Percentiles rank a stretch among this genome's conserved stretches.
phyloP scores from a whole-genome alignment of 92 coral and sea anemone species.

The Paragorgia papillata region DNA sequence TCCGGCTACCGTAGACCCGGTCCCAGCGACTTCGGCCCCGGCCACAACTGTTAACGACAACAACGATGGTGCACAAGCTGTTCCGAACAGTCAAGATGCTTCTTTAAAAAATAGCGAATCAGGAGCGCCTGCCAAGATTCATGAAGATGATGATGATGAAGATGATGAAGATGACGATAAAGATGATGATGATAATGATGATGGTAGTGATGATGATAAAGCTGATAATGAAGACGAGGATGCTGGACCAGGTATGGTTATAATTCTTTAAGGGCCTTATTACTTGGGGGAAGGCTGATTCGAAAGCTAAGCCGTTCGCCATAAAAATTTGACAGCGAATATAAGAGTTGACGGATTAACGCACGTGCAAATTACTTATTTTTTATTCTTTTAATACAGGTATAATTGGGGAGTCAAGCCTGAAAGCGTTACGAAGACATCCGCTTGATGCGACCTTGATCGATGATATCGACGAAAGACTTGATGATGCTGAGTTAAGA shows the following conservation, averaged over 20 bases:
- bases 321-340: no score
- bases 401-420: not conserved
- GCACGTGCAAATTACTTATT: no score
- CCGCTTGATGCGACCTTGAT: constrained; percentile 7
- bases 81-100: not conserved
- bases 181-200: constrained; percentile 8
- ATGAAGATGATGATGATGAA: constrained; percentile 11
- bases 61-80: not conserved
- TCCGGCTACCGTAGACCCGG: no score
- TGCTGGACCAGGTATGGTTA: no score
- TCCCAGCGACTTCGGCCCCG: no score
- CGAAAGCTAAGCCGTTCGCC: no score
- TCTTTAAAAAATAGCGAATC: constrained; percentile 2
- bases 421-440: not conserved
- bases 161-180: not conserved
- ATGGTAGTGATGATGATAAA: not conserved
- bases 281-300: no score
- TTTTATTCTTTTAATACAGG: constrained; percentile 3
- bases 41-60: no score
- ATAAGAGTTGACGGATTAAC: no score
- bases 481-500: constrained; percentile 22
- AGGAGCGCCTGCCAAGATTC: not conserved
- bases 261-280: no score
- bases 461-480: constrained; percentile 21
- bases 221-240: not conserved